These are phyloP conservation scores for Benitochromis conjunctus DNA, from an alignment of 2,113 vertebrate species.

Conservation along the genomic window DNA sequence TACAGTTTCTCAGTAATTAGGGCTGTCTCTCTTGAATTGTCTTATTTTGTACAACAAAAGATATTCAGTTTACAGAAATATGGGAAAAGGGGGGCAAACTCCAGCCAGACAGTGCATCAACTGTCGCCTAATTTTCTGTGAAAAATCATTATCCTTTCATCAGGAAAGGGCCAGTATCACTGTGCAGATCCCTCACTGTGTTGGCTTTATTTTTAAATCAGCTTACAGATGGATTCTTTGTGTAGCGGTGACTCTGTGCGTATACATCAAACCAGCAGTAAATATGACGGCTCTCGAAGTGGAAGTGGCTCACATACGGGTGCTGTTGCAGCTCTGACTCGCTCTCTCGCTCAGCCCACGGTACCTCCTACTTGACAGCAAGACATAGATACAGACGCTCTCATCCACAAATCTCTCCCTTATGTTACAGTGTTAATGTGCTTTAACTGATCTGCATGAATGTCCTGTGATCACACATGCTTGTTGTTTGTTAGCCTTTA, in stretches of 20 bases:
- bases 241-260: neutral
- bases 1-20: neutral
- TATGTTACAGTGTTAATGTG: neutral
- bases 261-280: neutral
- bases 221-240: neutral
- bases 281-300: neutral
- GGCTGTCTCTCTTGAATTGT: neutral
- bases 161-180: neutral
- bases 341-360: neutral
- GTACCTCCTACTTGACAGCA: neutral
- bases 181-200: neutral
- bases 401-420: neutral
- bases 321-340: conserved; percentile 16
- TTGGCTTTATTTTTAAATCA: neutral
- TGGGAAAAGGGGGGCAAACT: neutral
- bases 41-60: neutral
- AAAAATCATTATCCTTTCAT: neutral
- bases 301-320: neutral
- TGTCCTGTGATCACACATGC: neutral
- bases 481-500: neutral
- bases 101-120: neutral
- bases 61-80: neutral
- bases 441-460: neutral
- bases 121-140: neutral
- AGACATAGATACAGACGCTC: neutral